phyloP scores from a whole-genome alignment of 2,113 vertebrate species.

The Macquaria australasica region DNA sequence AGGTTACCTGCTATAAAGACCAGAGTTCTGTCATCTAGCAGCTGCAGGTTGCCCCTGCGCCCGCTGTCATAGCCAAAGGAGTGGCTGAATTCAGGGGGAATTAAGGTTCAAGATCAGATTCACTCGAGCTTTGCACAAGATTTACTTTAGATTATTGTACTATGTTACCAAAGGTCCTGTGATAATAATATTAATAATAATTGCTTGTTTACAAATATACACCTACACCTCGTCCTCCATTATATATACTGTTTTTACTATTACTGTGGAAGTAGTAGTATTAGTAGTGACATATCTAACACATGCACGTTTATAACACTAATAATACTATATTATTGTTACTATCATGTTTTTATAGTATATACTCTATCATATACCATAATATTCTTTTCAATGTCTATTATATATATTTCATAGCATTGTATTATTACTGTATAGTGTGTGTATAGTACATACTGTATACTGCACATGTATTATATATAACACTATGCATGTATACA shows the following conservation, averaged over 20 bases:
- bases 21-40: conserved; percentile 86
- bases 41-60: conserved; percentile 88
- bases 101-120: conserved; percentile 53
- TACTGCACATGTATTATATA: too few species aligned
- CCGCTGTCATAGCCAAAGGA: conserved; percentile 95
- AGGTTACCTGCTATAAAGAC: conserved; percentile 92
- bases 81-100: conserved; percentile 81
- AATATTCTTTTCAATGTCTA: too few species aligned
- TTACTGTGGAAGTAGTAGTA: not conserved
- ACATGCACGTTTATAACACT: not conserved
- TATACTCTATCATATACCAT: too few species aligned
- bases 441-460: too few species aligned
- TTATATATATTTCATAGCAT: too few species aligned
- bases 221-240: not conserved
- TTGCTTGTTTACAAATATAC: not conserved
- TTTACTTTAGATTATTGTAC: not conserved
- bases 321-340: not conserved
- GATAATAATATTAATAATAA: not conserved
- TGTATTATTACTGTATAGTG: too few species aligned
- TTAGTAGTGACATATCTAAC: not conserved
- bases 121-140: not conserved
- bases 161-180: not conserved
- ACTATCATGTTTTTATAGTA: not conserved
- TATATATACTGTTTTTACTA: not conserved
- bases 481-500: not conserved